A percentile compares a stretch with the other conserved stretches of the same genome.
These are phyloP conservation scores for Portunus trituberculatus DNA, from an alignment of 1,140 invertebrate genomes.

Conservation along the genomic window DNA sequence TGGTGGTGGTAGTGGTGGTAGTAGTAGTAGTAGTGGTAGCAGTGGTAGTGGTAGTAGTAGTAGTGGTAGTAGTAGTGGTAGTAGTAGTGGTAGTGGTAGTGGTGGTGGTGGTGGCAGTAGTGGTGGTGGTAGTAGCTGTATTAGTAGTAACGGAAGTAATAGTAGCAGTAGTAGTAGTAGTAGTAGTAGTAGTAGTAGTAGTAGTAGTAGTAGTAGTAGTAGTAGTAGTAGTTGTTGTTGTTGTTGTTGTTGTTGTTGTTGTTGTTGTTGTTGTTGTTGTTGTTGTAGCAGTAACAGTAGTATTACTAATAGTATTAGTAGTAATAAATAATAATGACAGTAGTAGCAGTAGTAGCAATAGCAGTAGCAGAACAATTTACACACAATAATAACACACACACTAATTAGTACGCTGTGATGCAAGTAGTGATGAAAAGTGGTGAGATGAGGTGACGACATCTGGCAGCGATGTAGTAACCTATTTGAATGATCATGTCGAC, in stretches of 20 bases:
- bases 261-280: background rate
- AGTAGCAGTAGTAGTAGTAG: background rate
- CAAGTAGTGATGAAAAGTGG: too few relatives aligned
- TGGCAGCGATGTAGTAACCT: background rate
- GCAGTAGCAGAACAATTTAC: too few relatives aligned
- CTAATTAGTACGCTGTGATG: too few relatives aligned
- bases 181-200: slow-evolving; percentile 17
- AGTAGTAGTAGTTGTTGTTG: background rate
- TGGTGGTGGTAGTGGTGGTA: background rate
- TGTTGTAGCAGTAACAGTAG: background rate
- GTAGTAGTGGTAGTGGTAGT: background rate
- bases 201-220: background rate
- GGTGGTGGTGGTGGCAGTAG: background rate
- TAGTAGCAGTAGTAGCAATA: too few relatives aligned
- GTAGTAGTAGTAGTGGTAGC: background rate
- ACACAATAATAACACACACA: too few relatives aligned
- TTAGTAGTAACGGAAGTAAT: background rate
- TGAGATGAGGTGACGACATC: too few relatives aligned
- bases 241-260: background rate
- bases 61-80: background rate
- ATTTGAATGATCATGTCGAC: background rate
- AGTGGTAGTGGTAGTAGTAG: background rate
- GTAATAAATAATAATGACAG: too few relatives aligned
- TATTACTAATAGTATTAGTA: background rate
- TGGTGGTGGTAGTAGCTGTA: background rate